Evolutionary conservation across 1,140 invertebrate genomes (phyloP).

Genomic region (Maconellicoccus hirsutus): DNA sequence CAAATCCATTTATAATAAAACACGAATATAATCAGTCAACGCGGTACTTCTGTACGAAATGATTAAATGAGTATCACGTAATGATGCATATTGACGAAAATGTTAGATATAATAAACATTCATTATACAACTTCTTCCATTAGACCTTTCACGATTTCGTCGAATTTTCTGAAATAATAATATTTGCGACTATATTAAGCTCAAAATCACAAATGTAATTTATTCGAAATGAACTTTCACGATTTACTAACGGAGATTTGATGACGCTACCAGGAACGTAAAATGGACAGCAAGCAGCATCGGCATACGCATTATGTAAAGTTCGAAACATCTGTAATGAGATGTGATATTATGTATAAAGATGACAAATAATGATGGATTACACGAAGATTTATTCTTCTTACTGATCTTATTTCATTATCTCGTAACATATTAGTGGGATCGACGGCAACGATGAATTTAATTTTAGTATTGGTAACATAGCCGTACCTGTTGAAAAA

Average conservation of each 20-base stretch:
- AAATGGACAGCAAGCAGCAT: constrained; percentile 91
- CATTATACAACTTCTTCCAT: constrained; percentile 12
- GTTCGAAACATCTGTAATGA: constrained; percentile 61
- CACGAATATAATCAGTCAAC: too few relatives aligned
- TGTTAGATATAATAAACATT: too few relatives aligned
- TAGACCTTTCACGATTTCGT: constrained; percentile 5
- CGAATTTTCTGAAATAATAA: background rate
- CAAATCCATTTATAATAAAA: too few relatives aligned
- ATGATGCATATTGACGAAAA: too few relatives aligned
- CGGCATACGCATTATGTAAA: constrained; percentile 78
- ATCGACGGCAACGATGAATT: constrained; percentile 85
- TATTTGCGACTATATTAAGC: background rate
- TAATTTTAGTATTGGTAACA: constrained; percentile 91
- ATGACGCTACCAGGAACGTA: constrained; percentile 77
- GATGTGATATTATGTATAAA: background rate
- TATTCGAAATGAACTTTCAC: background rate
- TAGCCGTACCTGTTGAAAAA: constrained; percentile 86
- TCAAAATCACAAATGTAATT: background rate
- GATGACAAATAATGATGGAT: background rate
- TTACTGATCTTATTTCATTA: constrained; percentile 73
- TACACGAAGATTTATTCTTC: background rate
- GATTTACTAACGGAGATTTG: constrained; percentile 39
- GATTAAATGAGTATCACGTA: too few relatives aligned
- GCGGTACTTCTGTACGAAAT: too few relatives aligned
- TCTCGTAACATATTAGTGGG: constrained; percentile 77